Conservation (phyloP, 2,888 invertebrate species). For the Oxycera nigricornis region DNA sequence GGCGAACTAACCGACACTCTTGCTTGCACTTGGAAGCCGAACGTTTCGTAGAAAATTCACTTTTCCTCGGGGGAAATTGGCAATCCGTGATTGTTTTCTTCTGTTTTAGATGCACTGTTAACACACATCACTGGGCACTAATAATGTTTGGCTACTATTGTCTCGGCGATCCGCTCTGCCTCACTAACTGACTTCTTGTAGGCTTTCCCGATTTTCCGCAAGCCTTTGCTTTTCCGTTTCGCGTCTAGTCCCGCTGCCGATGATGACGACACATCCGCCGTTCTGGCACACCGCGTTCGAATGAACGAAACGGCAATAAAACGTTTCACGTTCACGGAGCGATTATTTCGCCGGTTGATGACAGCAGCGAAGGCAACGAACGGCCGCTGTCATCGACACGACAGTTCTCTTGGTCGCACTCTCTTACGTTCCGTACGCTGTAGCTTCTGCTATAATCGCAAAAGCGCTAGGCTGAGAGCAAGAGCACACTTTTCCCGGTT, state of each 20-base stretch:
- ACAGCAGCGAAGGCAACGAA: slow-evolving; percentile 25
- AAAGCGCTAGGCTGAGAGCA: neutral
- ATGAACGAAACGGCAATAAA: slow-evolving; percentile 27
- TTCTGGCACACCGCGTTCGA: slow-evolving; percentile 12
- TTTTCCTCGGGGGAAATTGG: no score
- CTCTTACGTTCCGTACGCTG: neutral
- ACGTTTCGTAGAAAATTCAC: no score
- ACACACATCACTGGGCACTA: neutral
- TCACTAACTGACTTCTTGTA: neutral
- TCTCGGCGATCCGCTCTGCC: neutral
- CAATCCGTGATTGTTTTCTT: no score
- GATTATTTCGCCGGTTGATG: slow-evolving; percentile 31
- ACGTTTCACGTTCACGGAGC: neutral
- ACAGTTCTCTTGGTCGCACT: slow-evolving; percentile 17
- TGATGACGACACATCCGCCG: slow-evolving; percentile 29
- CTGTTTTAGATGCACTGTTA: neutral
- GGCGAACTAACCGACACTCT: no score
- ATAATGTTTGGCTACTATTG: neutral
- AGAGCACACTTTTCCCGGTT: neutral
- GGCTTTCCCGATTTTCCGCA: slow-evolving; percentile 18
- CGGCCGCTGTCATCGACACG: slow-evolving; percentile 16
- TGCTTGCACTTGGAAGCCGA: no score
- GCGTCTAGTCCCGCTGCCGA: slow-evolving; percentile 11
- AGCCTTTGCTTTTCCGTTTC: neutral
- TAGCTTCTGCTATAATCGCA: neutral